Evolutionary conservation across 1,140 invertebrate genomes (phyloP), one percentile per base, ranked within the genome.

Genomic region (Cardiocondyla obscurior): DNA sequence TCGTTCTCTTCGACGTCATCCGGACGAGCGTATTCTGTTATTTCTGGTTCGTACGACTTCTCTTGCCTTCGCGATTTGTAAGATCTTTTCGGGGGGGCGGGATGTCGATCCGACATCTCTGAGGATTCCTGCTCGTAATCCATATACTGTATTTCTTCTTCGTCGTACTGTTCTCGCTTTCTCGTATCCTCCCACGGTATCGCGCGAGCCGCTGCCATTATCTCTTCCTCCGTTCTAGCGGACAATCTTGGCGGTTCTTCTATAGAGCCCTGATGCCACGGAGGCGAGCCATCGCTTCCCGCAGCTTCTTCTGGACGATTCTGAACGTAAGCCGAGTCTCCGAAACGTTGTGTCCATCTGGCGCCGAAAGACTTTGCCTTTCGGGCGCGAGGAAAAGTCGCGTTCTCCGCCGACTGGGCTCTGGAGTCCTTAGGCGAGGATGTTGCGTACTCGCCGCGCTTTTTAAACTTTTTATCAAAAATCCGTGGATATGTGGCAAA

Each of bases 401-500:
- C 93, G 16, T 93, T 95, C 12, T 95, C 95, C 0, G 92, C 90
- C 3, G 94, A 93, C 8, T 93, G 85, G 0, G 91, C 89, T 0
- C 93, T 90, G 0, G 92, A 93, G 6, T 90, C 92, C 62, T 93
- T 93, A 0, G 91, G 91, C 8, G 93, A 93, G 0, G 92, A 93
- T 0, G 91, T 93, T 8, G 89, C 87, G 73, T 92, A 92, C n/a
- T 92, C 92, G n/a, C 85, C 87, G 39, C 93, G 94, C 42, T 93
- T 93, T 65, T 94, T 93, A 10, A 92, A 90, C 84, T 96, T 96
- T 82, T 94, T 95, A 51, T 95, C 95, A 87, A 97, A 97, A 42
- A 97, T 94, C 70, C 96, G 94, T 0, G 97, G 97, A 91, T 96
- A 97, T 0, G 97, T 97, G 84, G 95, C 95, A 79, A 96, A 96